A percentile compares a stretch with the other conserved stretches of the same genome.
phyloP scores from a whole-genome alignment of 2,113 vertebrate genomes.

The Spizaetus ornatus region DNA sequence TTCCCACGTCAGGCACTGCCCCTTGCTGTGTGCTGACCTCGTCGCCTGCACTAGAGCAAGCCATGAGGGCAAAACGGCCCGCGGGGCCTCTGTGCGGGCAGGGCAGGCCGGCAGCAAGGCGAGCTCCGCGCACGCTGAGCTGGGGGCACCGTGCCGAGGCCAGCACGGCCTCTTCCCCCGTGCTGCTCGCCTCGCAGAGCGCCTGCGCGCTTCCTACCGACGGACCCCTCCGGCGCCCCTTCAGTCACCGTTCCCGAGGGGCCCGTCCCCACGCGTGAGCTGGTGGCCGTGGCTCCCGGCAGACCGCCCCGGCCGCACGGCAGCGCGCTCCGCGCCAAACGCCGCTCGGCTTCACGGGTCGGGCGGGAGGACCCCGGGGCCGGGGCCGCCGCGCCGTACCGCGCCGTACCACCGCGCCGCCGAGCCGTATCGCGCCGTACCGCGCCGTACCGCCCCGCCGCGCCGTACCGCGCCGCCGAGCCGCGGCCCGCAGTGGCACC shows the following conservation, averaged over 20 bases:
- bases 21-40: fast-evolving
- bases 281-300: not conserved
- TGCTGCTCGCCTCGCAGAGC: fast-evolving
- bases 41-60: fast-evolving
- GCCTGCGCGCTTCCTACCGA: not conserved
- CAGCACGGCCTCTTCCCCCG: not conserved
- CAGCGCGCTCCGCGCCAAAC: not conserved
- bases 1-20: not conserved
- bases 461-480: too few relatives aligned
- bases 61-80: not conserved
- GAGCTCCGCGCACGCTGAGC: fast-evolving
- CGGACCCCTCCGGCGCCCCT: not conserved
- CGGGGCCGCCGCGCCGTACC: too few relatives aligned
- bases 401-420: too few relatives aligned
- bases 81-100: fast-evolving
- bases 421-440: too few relatives aligned
- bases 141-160: not conserved
- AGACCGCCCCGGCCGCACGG: not conserved
- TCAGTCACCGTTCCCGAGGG: not conserved
- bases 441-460: too few relatives aligned
- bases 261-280: too few relatives aligned
- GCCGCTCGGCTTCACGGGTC: not conserved
- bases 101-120: not conserved
- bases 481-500: not conserved
- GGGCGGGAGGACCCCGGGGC: too few relatives aligned